A percentile compares a stretch with the other conserved stretches of the same genome.
phyloP scores from a whole-genome alignment of 2,888 invertebrate species.

The Brachypalpus laphriformis region DNA sequence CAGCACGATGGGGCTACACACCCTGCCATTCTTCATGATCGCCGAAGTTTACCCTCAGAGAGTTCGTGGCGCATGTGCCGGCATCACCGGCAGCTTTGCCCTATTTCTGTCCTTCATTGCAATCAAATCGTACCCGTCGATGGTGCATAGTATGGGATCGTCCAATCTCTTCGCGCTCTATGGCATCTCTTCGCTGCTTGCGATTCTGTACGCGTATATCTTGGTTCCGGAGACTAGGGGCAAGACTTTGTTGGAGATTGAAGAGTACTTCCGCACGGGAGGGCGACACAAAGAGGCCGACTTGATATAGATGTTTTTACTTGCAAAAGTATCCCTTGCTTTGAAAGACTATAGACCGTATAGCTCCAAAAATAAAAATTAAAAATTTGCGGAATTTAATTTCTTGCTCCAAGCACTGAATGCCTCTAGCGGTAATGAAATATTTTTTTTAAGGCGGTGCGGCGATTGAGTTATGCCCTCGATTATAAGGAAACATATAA shows the following conservation, averaged over 20 bases:
- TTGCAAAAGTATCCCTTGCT: too few relatives aligned
- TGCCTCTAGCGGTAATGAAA: not conserved
- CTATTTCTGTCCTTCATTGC: constrained; percentile 87
- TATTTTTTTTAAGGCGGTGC: not conserved
- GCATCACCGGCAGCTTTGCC: constrained; percentile 86
- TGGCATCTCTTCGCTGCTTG: constrained; percentile 84
- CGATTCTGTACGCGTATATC: constrained; percentile 85
- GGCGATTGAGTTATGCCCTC: not conserved
- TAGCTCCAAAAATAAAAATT: too few relatives aligned
- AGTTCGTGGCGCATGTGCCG: constrained; percentile 87
- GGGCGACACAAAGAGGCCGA: too few relatives aligned
- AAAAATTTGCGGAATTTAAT: not conserved
- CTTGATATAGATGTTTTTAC: too few relatives aligned
- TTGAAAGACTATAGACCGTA: too few relatives aligned
- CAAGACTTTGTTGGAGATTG: constrained; percentile 87
- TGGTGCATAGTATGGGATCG: constrained; percentile 85
- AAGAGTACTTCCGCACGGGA: constrained; percentile 83
- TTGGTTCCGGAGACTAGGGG: constrained; percentile 89
- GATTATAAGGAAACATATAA: not conserved
- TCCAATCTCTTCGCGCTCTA: constrained; percentile 86
- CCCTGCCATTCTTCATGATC: constrained; percentile 89
- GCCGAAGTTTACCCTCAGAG: constrained; percentile 88
- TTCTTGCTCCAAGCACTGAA: not conserved
- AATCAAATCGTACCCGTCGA: constrained; percentile 87
- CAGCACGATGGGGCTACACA: constrained; percentile 84